Evolutionary conservation across 2,113 vertebrate genomes (phyloP), one percentile per base, ranked within the genome.

Genomic region (Tupaia chinensis): DNA sequence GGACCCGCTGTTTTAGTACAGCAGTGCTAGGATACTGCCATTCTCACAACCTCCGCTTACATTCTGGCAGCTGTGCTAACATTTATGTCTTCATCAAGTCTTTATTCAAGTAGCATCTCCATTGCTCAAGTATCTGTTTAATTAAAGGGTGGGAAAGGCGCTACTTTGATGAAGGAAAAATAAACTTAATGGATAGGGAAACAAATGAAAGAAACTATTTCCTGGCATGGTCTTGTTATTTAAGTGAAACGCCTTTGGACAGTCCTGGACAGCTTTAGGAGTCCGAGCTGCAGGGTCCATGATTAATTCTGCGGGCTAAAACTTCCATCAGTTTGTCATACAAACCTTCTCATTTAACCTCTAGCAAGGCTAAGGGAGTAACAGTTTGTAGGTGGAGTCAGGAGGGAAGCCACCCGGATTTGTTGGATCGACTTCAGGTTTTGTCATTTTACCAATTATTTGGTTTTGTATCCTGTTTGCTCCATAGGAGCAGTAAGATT

Each of bases 61-160:
- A 22, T 69, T 27, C 11, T 22, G 27, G 1, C 27, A 61, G 60
- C 68, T 74, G 19, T 19, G 16, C 8, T 86, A 44, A 72, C 19
- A 58, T 22, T 74, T 92, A 32, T 70, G n/a, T 87, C 83, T 87
- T 93, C 54, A 65, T 58, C 23, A 84, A 74, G 8, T 74, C 74
- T 14, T 32, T 74, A 54, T 66, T 81, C 20, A 32, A 13, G 69
- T 16, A 53, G 77, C 54, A 25, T 74, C 7, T 63, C 68, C 4
- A 0, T 80, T 74, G 27, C 58, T 56, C 17, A 65, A 27, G 9
- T 58, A 9, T 58, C 54, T 69, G 14, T 91, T 66, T 89, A 69
- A 88, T 88, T 68, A 79, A 84, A 94, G 56, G 12, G 19, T 80
- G 85, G 63, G 63, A 82, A 93, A 78, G 53, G 44, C 16, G 56